A percentile compares a stretch with the other conserved stretches of the same genome.
Conservation (phyloP, 1,140 invertebrate genomes). For the Diprion similis region DNA sequence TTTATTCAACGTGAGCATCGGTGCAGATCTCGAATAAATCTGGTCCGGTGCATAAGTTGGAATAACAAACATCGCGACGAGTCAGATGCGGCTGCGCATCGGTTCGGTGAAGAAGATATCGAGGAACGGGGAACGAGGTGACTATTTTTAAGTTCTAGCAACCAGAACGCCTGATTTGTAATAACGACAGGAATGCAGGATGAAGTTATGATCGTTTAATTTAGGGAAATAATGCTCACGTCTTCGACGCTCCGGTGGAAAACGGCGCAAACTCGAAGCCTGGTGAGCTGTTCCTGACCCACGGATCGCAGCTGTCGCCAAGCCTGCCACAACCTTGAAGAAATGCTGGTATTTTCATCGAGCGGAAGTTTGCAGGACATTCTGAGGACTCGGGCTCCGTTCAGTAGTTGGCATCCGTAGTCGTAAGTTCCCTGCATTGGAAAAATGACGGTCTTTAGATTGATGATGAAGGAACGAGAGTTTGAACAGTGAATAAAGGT, state of each 20-base stretch:
- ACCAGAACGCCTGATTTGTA: not conserved
- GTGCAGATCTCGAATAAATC: not conserved
- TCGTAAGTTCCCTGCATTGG: constrained; percentile 74
- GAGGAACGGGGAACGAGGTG: not conserved
- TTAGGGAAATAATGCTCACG: constrained; percentile 37
- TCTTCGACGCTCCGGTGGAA: constrained; percentile 80
- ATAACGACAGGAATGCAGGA: not conserved
- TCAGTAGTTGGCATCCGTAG: constrained; percentile 78
- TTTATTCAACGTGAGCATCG: not conserved
- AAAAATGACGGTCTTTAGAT: not conserved
- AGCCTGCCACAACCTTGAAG: constrained; percentile 66
- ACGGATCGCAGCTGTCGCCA: constrained; percentile 76
- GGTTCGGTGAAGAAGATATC: not conserved
- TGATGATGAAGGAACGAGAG: not conserved
- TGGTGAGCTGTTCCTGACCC: constrained; percentile 79
- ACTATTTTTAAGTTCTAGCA: constrained; percentile 8
- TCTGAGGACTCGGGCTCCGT: constrained; percentile 76
- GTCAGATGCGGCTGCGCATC: not conserved
- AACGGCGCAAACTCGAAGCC: constrained; percentile 77
- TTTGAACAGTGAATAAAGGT: not conserved
- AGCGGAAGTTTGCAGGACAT: constrained; percentile 75
- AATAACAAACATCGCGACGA: constrained; percentile 1
- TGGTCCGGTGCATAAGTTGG: not conserved
- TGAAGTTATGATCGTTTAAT: not conserved
- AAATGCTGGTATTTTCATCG: constrained; percentile 64